Base-by-base conservation (phyloP, 2,888 invertebrate genomes). In the Resseliella maxima region DNA sequence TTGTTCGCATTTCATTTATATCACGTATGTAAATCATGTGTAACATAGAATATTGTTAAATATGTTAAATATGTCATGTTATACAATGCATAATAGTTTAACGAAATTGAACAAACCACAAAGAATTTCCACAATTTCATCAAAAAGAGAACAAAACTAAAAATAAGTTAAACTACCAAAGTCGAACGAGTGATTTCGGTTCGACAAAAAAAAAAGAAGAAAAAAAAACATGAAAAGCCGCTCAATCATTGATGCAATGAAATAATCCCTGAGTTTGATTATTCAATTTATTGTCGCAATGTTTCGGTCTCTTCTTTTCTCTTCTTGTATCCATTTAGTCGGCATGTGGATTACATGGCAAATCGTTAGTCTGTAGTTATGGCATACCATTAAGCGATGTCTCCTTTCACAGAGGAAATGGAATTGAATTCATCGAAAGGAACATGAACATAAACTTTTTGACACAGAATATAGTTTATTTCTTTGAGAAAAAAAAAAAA, bases 31-130 rank as follows among this genome's bases (percentile, higher is more conserved):
- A 31, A 50, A 59, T 59, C 24, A 59, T 24, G 24, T 59, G 59
- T n/a, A 24, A 21, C 27, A 12, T n/a, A 59, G 31, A 10, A 31
- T 31, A 72, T 41, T 35, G 35, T 72, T 31, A 18, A 72, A 15
- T 31, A 35, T 72, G 72, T 3, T 72, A 15, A 35, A 31, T 31
- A 72, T 72, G 18, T 72, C 72, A 72, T 72, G 72, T 72, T 18
- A 35, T 72, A 31, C 72, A 59, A 59, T 59, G 59, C 59, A 59
- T 59, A 59, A 59, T 50, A 50, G 21, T 59, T 59, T 59, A 59
- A 59, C 1, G n/a, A 59, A 59, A 59, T 24, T 59, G 24, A 15
- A 59, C 24, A 59, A 59, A 18, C 18, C 46, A 18, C 41, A n/a
- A n/a, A n/a, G n/a, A n/a, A n/a, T n/a, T n/a, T n/a, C 41, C 12